phyloP scores from a whole-genome alignment of 2,888 invertebrate species.

The Agrochola lychnidis region DNA sequence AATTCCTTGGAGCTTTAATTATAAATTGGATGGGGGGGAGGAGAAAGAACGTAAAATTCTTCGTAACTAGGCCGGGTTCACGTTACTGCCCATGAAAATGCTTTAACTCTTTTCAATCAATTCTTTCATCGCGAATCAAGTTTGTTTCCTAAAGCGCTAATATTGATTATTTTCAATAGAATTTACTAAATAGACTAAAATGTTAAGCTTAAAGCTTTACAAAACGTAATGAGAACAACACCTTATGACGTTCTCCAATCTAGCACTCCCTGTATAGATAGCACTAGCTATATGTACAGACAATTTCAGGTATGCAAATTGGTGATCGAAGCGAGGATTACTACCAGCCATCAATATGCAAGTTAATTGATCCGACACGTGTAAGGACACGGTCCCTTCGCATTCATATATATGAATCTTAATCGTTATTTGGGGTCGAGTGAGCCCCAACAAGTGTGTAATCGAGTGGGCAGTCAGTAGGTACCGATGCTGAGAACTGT shows the following conservation, averaged over 20 bases:
- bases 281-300: background rate
- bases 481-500: constrained; percentile 20
- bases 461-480: constrained; percentile 41
- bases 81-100: constrained; percentile 45
- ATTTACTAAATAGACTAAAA: background rate
- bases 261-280: background rate
- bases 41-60: constrained; percentile 49
- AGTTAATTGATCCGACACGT: constrained; percentile 42
- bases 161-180: background rate
- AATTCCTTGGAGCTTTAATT: constrained; percentile 60
- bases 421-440: constrained; percentile 46
- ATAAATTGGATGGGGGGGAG: constrained; percentile 51
- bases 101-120: constrained; percentile 49
- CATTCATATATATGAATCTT: constrained; percentile 45
- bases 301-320: constrained; percentile 38
- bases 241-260: background rate
- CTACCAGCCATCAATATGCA: constrained; percentile 44
- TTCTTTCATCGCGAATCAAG: constrained; percentile 10
- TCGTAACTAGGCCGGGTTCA: constrained; percentile 43
- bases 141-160: constrained; percentile 27
- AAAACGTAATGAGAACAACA: constrained; percentile 6
- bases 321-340: constrained; percentile 24
- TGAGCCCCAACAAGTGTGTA: constrained; percentile 43
- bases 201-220: background rate
- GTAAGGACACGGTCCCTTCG: constrained; percentile 19